Percentiles rank a stretch among this genome's conserved stretches.
These are phyloP conservation scores for Eupristina koningsbergeri DNA, from an alignment of 1,140 invertebrate species.

Conservation along the genomic window DNA sequence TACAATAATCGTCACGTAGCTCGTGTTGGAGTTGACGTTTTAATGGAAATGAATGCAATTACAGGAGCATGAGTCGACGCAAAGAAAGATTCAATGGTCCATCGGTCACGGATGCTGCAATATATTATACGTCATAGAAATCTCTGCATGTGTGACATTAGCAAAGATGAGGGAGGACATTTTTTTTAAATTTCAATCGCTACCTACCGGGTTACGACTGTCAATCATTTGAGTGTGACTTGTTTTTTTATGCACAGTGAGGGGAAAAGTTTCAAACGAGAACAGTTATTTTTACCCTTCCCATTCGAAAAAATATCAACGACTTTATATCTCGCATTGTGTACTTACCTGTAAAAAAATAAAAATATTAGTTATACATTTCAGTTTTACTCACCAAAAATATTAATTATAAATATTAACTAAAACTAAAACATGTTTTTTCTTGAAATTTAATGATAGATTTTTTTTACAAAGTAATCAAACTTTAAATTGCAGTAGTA, in stretches of 20 bases:
- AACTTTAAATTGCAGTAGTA: constrained; percentile 46
- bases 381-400: too few relatives aligned
- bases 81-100: not conserved
- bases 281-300: too few relatives aligned
- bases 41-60: constrained; percentile 49
- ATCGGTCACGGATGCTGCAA: too few relatives aligned
- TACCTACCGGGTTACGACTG: not conserved
- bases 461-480: too few relatives aligned
- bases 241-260: not conserved
- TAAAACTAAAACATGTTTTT: too few relatives aligned
- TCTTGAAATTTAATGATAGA: too few relatives aligned
- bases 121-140: constrained; percentile 21
- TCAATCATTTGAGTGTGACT: constrained; percentile 3
- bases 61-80: constrained; percentile 34
- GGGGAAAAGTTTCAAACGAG: too few relatives aligned
- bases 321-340: too few relatives aligned
- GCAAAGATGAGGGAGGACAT: constrained; percentile 11
- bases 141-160: constrained; percentile 8
- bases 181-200: constrained; percentile 15
- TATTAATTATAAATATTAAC: too few relatives aligned
- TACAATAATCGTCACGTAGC: constrained; percentile 31
- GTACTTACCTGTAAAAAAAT: too few relatives aligned
- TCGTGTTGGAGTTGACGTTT: constrained; percentile 42
- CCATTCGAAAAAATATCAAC: too few relatives aligned
- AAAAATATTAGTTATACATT: too few relatives aligned